These are phyloP conservation scores for Chionodraco myersi DNA, from an alignment of 2,113 vertebrate species.

Conservation along the genomic window DNA sequence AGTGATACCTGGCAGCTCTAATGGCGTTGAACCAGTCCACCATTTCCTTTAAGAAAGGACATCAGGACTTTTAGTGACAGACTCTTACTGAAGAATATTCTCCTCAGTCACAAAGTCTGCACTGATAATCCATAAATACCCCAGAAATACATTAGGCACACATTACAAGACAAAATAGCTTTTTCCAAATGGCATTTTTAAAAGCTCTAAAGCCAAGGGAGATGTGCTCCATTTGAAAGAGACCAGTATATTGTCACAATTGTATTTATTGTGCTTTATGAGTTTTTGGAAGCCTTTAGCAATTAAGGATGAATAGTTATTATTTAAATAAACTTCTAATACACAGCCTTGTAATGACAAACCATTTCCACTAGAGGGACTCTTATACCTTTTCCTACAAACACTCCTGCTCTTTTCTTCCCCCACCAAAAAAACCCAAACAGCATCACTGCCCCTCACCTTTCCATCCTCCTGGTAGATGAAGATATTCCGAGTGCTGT, in stretches of 20 bases:
- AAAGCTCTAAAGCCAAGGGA: background rate
- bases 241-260: background rate
- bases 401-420: background rate
- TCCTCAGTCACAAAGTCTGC: background rate
- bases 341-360: constrained; percentile 18
- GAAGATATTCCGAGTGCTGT: constrained; percentile 97
- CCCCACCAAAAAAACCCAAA: background rate
- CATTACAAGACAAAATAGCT: background rate
- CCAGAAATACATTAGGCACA: background rate
- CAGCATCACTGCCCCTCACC: constrained; percentile 78
- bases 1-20: constrained; percentile 88
- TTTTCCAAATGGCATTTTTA: constrained; percentile 12
- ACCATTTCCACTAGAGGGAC: constrained; percentile 43
- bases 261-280: background rate
- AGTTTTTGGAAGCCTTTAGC: background rate
- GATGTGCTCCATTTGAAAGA: background rate
- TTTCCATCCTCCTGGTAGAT: constrained; percentile 97
- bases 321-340: background rate
- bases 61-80: constrained; percentile 1
- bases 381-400: background rate
- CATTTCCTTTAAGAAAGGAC: constrained; percentile 86
- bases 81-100: background rate
- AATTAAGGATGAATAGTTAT: background rate
- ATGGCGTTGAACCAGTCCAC: constrained; percentile 95
- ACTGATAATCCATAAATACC: background rate